phyloP scores from a whole-genome alignment of 2,797 vertebrate species.

The Protonibea diacanthus region DNA sequence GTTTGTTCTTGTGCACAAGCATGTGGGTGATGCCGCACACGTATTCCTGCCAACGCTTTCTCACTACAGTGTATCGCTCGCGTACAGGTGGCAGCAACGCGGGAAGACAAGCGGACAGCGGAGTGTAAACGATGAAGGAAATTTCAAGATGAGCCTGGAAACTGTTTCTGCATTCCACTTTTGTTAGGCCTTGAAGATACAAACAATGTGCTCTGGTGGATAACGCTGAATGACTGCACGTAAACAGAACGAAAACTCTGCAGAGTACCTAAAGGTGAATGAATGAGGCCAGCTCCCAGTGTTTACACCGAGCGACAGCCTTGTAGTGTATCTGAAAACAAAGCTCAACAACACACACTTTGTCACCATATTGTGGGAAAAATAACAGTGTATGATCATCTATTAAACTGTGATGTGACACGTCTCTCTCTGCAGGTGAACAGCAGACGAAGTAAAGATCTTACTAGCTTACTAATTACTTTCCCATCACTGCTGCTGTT shows the following conservation, averaged over 20 bases:
- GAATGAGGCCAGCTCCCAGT: background rate
- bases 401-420: background rate
- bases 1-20: background rate
- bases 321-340: background rate
- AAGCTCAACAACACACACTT: background rate
- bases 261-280: background rate
- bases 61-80: background rate
- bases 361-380: background rate
- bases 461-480: too few relatives aligned
- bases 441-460: background rate
- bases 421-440: background rate
- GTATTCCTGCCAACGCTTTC: conserved; percentile 13
- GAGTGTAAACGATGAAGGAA: background rate
- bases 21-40: background rate
- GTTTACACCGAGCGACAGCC: background rate
- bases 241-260: conserved; percentile 13
- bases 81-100: conserved; percentile 8
- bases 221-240: background rate
- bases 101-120: background rate
- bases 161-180: background rate
- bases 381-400: too few relatives aligned
- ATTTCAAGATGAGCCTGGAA: background rate
- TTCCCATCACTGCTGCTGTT: background rate
- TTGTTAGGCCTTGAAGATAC: background rate
- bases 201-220: background rate